Percentiles rank a stretch among this genome's conserved stretches.
These are phyloP conservation scores for Pseudococcus viburni DNA, from an alignment of 2,888 invertebrate species.

Conservation along the genomic window DNA sequence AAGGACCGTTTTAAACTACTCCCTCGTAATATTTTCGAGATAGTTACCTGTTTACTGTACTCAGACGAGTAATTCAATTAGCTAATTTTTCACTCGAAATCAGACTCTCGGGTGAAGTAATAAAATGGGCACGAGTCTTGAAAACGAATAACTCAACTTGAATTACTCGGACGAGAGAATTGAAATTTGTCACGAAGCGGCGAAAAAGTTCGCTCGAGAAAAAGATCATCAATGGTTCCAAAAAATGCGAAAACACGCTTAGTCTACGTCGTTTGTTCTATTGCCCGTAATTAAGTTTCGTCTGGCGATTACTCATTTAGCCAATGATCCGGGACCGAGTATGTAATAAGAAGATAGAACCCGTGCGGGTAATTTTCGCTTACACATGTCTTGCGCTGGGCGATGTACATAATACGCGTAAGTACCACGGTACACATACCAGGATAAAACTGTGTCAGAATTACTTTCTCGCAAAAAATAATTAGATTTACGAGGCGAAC, in stretches of 20 bases:
- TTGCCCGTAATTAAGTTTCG: not conserved
- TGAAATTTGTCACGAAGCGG: no score
- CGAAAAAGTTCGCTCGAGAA: no score
- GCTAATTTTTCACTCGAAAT: no score
- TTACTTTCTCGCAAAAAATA: constrained; percentile 13
- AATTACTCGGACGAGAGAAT: no score
- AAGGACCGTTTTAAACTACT: no score
- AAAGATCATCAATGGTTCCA: no score
- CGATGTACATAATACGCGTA: not conserved
- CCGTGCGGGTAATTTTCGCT: constrained; percentile 11
- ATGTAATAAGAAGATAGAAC: constrained; percentile 6
- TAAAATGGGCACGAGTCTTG: no score
- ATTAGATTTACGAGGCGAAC: constrained; percentile 25
- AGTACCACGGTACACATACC: not conserved
- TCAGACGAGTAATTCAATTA: no score
- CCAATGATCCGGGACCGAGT: constrained; percentile 14
- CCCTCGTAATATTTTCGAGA: no score
- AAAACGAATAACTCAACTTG: no score
- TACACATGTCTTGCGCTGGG: not conserved
- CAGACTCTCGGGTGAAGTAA: no score
- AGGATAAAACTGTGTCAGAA: not conserved
- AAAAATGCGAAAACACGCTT: not conserved
- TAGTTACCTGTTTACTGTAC: no score
- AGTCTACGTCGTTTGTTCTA: not conserved
- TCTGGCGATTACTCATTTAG: constrained; percentile 31